Evolutionary conservation across 2,888 invertebrate genomes (phyloP).

Genomic region (Pinctada fucata): DNA sequence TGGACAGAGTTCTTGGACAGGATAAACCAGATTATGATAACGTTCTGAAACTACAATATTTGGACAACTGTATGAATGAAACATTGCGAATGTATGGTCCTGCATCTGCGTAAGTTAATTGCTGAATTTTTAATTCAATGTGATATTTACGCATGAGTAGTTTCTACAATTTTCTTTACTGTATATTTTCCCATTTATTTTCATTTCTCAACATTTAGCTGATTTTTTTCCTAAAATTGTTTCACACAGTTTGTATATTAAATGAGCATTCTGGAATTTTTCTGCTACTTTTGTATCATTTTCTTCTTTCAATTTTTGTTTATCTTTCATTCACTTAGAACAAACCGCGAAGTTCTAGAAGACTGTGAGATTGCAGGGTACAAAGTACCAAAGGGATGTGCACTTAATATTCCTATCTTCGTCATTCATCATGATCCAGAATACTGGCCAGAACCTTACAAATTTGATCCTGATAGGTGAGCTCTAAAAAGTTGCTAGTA

Average conservation of each 20-base stretch:
- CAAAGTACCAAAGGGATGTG: not conserved
- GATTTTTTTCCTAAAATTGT: too few species aligned
- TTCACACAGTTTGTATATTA: too few species aligned
- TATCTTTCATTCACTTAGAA: not conserved
- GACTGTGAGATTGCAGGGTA: not conserved
- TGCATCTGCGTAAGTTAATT: constrained; percentile 22
- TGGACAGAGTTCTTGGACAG: constrained; percentile 40
- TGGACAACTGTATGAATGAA: constrained; percentile 43
- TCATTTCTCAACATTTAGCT: too few species aligned
- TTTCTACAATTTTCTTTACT: too few species aligned
- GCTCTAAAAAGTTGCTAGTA: not conserved
- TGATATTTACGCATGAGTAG: not conserved
- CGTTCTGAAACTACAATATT: constrained; percentile 36
- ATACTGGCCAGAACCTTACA: not conserved
- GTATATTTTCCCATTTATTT: too few species aligned
- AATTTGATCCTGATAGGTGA: not conserved
- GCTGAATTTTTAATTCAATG: not conserved
- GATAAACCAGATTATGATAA: constrained; percentile 40
- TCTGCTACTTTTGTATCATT: too few species aligned
- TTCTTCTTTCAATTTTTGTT: too few species aligned
- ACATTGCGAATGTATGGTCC: constrained; percentile 39
- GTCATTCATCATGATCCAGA: not conserved
- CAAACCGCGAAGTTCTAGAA: not conserved
- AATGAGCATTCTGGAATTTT: too few species aligned
- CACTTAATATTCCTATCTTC: not conserved